phyloP scores from a whole-genome alignment of 2,888 invertebrate genomes.

The Tiphia femorata region DNA sequence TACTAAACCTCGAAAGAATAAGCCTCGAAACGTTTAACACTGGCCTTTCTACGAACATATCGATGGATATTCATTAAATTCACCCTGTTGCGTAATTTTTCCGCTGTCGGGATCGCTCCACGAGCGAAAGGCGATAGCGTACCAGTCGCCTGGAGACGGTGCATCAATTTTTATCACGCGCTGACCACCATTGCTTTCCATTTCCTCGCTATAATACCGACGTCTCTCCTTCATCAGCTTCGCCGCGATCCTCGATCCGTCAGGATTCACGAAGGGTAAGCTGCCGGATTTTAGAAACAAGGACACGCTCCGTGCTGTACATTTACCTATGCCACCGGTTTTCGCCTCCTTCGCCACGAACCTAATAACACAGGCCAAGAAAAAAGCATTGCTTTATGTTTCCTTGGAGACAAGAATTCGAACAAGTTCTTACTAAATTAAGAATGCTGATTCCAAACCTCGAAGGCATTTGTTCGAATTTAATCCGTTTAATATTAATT shows the following conservation, averaged over 20 bases:
- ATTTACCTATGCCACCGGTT: conserved; percentile 72
- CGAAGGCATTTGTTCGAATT: no score
- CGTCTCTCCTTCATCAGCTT: conserved; percentile 72
- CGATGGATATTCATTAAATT: conserved; percentile 27
- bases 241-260: conserved; percentile 82
- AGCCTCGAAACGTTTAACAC: no score
- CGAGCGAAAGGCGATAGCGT: conserved; percentile 81
- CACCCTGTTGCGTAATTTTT: conserved; percentile 83
- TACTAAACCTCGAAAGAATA: no score
- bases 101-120: conserved; percentile 82
- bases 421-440: conserved; percentile 3
- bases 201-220: conserved; percentile 72
- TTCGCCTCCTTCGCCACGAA: conserved; percentile 62
- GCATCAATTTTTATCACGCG: conserved; percentile 74
- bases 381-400: no score
- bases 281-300: conserved; percentile 84
- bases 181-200: conserved; percentile 75
- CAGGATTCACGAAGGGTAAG: conserved; percentile 86
- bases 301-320: conserved; percentile 75
- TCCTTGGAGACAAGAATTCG: conserved; percentile 9
- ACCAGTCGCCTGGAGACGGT: conserved; percentile 84
- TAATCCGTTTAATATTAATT: no score
- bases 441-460: no score
- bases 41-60: no score
- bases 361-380: no score